phyloP scores from a whole-genome alignment of 2,113 vertebrate species.

The Apeltes quadracus region DNA sequence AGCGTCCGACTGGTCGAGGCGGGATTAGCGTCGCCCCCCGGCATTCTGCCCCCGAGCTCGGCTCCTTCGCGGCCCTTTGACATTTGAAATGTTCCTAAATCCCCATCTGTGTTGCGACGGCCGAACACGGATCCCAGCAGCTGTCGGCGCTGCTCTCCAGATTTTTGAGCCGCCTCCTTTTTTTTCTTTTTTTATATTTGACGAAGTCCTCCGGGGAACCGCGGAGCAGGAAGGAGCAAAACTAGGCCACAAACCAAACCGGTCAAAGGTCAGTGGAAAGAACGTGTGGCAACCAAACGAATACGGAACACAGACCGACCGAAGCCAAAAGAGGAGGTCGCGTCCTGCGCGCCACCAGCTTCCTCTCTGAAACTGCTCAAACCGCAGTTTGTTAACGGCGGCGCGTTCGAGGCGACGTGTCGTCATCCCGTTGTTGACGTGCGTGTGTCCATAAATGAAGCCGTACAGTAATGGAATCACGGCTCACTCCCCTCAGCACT shows the following conservation, averaged over 20 bases:
- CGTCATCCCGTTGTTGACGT: too few relatives aligned
- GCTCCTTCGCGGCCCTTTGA: slow-evolving; percentile 58
- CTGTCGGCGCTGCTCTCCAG: too few relatives aligned
- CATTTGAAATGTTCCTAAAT: slow-evolving; percentile 73
- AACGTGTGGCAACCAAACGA: not conserved
- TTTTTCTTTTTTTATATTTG: not conserved
- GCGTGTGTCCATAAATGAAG: slow-evolving; percentile 9
- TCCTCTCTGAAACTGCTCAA: slow-evolving; percentile 36
- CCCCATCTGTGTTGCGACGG: slow-evolving; percentile 71
- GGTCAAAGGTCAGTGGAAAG: not conserved
- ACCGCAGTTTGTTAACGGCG: too few relatives aligned
- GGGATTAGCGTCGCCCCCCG: slow-evolving; percentile 71
- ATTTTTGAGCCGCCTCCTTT: too few relatives aligned
- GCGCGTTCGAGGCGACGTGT: too few relatives aligned
- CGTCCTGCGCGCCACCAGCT: slow-evolving; percentile 16
- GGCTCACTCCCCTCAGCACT: slow-evolving; percentile 35
- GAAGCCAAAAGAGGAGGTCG: not conserved
- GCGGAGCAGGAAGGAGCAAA: not conserved
- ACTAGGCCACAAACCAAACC: not conserved
- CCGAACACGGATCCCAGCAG: slow-evolving; percentile 73
- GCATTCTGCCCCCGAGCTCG: slow-evolving; percentile 51
- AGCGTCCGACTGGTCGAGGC: slow-evolving; percentile 70
- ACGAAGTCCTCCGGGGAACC: not conserved
- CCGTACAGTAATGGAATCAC: not conserved
- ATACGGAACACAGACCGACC: not conserved